phyloP scores from a whole-genome alignment of 2,888 invertebrate species.

The Aradus depressus region DNA sequence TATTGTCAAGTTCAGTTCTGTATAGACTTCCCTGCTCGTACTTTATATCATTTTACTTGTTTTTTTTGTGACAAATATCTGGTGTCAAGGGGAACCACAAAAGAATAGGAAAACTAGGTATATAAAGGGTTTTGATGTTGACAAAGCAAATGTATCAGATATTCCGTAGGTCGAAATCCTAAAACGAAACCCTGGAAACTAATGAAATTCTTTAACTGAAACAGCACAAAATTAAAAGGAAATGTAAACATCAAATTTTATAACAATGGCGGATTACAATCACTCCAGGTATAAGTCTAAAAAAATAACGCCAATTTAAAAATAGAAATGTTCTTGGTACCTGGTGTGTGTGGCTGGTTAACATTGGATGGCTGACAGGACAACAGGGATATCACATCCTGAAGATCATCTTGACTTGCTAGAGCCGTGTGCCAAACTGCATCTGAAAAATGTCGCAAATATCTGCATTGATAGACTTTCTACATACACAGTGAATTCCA shows the following conservation, averaged over 20 bases:
- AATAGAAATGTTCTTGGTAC: slow-evolving; percentile 22
- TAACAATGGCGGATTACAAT: neutral
- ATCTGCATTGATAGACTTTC: too few relatives aligned
- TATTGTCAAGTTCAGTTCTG: too few relatives aligned
- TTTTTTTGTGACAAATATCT: too few relatives aligned
- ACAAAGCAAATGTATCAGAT: too few relatives aligned
- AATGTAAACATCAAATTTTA: neutral
- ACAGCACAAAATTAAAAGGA: neutral
- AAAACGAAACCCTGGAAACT: too few relatives aligned
- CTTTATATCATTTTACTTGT: too few relatives aligned
- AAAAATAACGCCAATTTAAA: neutral
- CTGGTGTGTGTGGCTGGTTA: slow-evolving; percentile 38
- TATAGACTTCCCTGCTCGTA: too few relatives aligned
- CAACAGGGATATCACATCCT: slow-evolving; percentile 52
- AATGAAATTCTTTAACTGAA: neutral
- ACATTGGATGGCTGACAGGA: slow-evolving; percentile 42
- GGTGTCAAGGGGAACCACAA: too few relatives aligned
- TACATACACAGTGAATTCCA: too few relatives aligned
- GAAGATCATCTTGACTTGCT: slow-evolving; percentile 52
- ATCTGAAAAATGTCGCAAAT: slow-evolving; percentile 33
- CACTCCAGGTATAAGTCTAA: neutral
- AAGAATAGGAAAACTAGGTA: too few relatives aligned
- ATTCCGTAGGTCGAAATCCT: too few relatives aligned
- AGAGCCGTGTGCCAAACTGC: slow-evolving; percentile 40
- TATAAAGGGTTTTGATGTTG: too few relatives aligned